Percentiles rank a stretch among this genome's conserved stretches.
Conservation (phyloP, 2,797 vertebrate genomes). For the Micrastur ruficollis region DNA sequence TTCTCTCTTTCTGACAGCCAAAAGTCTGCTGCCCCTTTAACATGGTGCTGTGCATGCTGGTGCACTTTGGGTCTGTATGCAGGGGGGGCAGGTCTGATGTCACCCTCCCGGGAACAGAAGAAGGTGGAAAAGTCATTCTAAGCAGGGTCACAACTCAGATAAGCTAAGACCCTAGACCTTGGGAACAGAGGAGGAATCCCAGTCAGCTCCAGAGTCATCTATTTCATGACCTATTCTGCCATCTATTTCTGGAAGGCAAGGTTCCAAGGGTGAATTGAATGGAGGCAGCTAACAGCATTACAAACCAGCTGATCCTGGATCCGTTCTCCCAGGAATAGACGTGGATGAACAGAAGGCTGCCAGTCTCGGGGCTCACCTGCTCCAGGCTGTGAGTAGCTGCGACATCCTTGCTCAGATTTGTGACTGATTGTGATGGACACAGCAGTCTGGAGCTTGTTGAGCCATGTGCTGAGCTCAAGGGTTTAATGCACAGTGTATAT, state of each 20-base stretch:
- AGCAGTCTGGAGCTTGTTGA: not conserved
- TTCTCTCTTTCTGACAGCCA: not conserved
- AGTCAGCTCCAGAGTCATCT: not conserved
- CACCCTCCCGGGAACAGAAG: not conserved
- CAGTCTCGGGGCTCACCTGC: not conserved
- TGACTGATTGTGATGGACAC: accelerated
- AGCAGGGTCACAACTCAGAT: not conserved
- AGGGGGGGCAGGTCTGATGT: not conserved
- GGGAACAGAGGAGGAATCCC: not conserved
- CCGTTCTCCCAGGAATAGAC: not conserved
- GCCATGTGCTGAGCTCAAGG: not conserved
- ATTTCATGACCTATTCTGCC: not conserved
- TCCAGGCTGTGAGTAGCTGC: not conserved
- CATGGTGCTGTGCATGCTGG: accelerated
- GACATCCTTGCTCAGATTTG: not conserved
- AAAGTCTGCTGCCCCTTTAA: not conserved
- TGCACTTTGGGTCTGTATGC: not conserved
- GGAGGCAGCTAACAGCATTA: not conserved
- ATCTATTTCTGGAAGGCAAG: not conserved
- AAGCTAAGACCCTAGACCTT: not conserved
- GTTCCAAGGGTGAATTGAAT: not conserved
- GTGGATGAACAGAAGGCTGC: not conserved
- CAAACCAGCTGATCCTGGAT: not conserved
- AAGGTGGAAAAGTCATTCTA: not conserved
- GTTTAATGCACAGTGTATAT: not conserved